Evolutionary conservation across 2,797 vertebrate genomes (phyloP).

Genomic region (Staurois parvus): DNA sequence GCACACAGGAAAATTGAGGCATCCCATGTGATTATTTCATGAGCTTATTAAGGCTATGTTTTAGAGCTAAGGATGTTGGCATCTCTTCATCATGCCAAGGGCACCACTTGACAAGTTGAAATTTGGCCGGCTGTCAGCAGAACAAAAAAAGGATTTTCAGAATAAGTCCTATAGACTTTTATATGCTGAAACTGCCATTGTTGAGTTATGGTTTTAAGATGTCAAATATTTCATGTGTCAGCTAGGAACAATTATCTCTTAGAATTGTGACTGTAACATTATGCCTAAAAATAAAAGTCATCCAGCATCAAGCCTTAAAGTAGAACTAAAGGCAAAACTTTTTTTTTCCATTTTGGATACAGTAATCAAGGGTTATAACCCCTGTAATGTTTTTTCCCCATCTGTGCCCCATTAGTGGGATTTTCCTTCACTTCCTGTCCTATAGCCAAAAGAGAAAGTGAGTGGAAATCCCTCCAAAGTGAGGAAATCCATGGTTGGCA

Average conservation of each 20-base stretch:
- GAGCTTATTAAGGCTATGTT: constrained; percentile 58
- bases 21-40: constrained; percentile 46
- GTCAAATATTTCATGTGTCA: constrained; percentile 12
- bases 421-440: too few relatives aligned
- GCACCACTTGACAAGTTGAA: constrained; percentile 49
- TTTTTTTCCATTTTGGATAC: too few relatives aligned
- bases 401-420: too few relatives aligned
- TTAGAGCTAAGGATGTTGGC: constrained; percentile 53
- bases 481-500: too few relatives aligned
- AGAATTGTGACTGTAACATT: too few relatives aligned
- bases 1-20: constrained; percentile 30
- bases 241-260: not conserved
- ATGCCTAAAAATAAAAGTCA: too few relatives aligned
- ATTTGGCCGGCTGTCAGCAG: constrained; percentile 29
- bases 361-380: too few relatives aligned
- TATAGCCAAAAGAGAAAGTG: too few relatives aligned
- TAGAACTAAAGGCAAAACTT: too few relatives aligned
- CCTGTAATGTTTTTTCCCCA: too few relatives aligned
- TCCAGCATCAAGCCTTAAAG: too few relatives aligned
- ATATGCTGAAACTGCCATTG: constrained; percentile 5
- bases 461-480: too few relatives aligned
- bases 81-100: constrained; percentile 28
- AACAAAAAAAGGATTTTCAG: constrained; percentile 50
- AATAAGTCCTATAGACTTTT: constrained; percentile 31
- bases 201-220: constrained; percentile 26